Base-by-base conservation (phyloP, 1,140 invertebrate genomes). In the Diabrotica virgifera region DNA sequence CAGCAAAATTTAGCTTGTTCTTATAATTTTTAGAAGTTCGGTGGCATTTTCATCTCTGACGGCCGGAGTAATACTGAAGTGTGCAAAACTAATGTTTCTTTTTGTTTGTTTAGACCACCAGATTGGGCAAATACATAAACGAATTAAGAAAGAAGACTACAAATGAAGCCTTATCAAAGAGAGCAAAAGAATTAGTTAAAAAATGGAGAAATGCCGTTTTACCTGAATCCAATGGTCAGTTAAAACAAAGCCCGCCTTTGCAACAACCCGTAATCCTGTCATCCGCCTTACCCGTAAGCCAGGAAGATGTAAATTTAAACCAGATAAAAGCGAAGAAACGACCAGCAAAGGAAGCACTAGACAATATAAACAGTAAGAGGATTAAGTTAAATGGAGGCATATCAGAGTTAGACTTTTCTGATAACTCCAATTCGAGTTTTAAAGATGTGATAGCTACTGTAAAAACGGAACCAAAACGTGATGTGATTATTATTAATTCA, bases 51-150 rank as follows among this genome's bases (percentile, higher is more conserved):
- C n/a, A n/a, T n/a, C n/a, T n/a, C n/a, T n/a, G n/a, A n/a, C n/a
- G n/a, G n/a, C n/a, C n/a, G n/a, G n/a, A n/a, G n/a, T n/a, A n/a
- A n/a, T n/a, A n/a, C 4, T 24, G 24, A 24, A 24, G 24, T 24
- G 4, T 24, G 24, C 4, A 4, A 24, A 24, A 24, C 24, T 24
- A 24, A 24, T n/a, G 36, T 58, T 58, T 60, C 35, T 38, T 54
- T 52, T 56, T 65, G 6, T 51, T 51, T 53, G 69, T 72, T 36
- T 76, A 85, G 84, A 85, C 86, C 86, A 87, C 95, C 85, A 84
- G 95, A 87, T 84, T 98, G 79, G 95, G 94, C n/a, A 93, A 92
- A 80, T 88, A 92, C 76, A 91, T 97, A 75, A 97, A 97, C 81
- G 92, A 96, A 80, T 81, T 97, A 24, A 85, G 95, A 59, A 83